phyloP scores from a whole-genome alignment of 2,888 invertebrate species.

The Drosophila mercatorum region DNA sequence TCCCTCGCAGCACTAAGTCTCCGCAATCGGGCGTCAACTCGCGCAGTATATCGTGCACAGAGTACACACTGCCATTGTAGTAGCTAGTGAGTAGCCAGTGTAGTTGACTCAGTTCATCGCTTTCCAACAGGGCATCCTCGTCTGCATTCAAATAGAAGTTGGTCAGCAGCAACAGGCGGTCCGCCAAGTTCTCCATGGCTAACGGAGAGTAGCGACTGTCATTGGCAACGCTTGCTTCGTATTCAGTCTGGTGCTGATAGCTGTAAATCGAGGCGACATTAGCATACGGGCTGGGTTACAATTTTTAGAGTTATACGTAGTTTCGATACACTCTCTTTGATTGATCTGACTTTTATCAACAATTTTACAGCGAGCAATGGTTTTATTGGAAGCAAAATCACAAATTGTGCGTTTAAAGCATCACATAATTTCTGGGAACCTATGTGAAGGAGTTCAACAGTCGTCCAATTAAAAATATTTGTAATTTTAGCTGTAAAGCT shows the following conservation, averaged over 20 bases:
- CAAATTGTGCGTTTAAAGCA: too few species aligned
- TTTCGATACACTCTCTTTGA: not conserved
- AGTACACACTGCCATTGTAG: slow-evolving; percentile 76
- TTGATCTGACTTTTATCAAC: too few species aligned
- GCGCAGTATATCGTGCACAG: slow-evolving; percentile 72
- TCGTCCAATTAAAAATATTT: too few species aligned
- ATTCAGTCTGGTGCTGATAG: slow-evolving; percentile 64
- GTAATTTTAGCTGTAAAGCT: too few species aligned
- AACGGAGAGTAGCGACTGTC: slow-evolving; percentile 16
- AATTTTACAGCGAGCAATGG: too few species aligned
- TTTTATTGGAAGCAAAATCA: too few species aligned
- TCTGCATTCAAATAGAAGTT: slow-evolving; percentile 73
- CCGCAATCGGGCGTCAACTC: slow-evolving; percentile 77
- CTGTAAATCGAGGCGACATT: slow-evolving; percentile 52
- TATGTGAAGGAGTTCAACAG: too few species aligned
- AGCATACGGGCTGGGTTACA: slow-evolving; percentile 45
- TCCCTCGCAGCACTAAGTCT: slow-evolving; percentile 74
- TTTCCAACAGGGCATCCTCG: slow-evolving; percentile 54
- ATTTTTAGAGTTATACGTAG: not conserved
- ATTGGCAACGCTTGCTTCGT: slow-evolving; percentile 5
- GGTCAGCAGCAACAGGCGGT: slow-evolving; percentile 70
- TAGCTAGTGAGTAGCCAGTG: slow-evolving; percentile 75
- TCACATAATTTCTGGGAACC: too few species aligned
- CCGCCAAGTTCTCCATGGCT: slow-evolving; percentile 64
- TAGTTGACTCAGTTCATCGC: slow-evolving; percentile 61